Base-by-base conservation (phyloP, 2,888 invertebrate species). In the Erebia palarica region DNA sequence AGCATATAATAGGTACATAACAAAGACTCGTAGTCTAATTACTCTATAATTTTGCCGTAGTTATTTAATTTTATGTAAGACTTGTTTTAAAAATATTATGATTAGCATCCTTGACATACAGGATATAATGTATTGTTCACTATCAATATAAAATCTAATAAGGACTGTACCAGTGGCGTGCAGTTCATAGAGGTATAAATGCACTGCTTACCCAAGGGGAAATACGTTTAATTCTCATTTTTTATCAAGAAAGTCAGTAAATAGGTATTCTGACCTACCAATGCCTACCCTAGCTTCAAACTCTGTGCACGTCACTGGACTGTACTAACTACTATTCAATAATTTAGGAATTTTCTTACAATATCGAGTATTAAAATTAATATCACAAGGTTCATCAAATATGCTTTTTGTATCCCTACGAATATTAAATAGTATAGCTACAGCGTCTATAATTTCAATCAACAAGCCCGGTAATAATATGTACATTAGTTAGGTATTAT, bases 271-370 rank as follows among this genome's bases (percentile, higher is more conserved):
- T n/a, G n/a, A n/a, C n/a, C n/a, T n/a, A n/a, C n/a, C n/a, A n/a
- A n/a, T n/a, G n/a, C n/a, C n/a, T n/a, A n/a, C n/a, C n/a, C n/a
- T n/a, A n/a, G n/a, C n/a, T n/a, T n/a, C n/a, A n/a, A n/a, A n/a
- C n/a, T n/a, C n/a, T n/a, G n/a, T n/a, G n/a, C n/a, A n/a, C n/a
- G n/a, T n/a, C n/a, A n/a, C n/a, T n/a, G n/a, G 36, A 36, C 14
- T 59, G 14, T n/a, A 59, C 59, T 59, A n/a, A 57, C 21, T 13
- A 59, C 14, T 2, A 14, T 3, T 14, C 14, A 13, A 36, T 21
- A 59, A 36, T 59, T 42, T n/a, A 13, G 16, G 36, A 36, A 42
- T 59, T 36, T 59, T 59, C 59, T n/a, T 59, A 59, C 9, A 36
- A 42, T 59, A 42, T 9, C 14, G n/a, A 60, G 21, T 57, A 13